A percentile compares a stretch with the other conserved stretches of the same genome.
Evolutionary conservation across 2,113 vertebrate genomes (phyloP).

Genomic region (Geococcyx californianus): DNA sequence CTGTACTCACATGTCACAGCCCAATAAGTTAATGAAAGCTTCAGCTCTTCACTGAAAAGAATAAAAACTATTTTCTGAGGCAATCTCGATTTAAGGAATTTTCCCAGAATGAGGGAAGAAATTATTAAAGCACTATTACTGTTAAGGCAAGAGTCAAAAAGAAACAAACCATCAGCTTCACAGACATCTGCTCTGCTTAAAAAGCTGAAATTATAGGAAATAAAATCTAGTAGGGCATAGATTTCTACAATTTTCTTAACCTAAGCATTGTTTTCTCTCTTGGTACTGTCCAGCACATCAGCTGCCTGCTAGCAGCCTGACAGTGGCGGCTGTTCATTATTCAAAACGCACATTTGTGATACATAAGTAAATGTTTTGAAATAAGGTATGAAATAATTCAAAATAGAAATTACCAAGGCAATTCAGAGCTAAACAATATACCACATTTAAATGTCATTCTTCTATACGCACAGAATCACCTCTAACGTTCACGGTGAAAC

Average conservation of each 20-base stretch:
- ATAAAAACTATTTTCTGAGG: not conserved
- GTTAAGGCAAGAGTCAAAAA: not conserved
- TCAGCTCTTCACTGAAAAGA: not conserved
- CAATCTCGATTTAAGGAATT: not conserved
- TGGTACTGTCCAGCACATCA: not conserved
- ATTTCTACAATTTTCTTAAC: not conserved
- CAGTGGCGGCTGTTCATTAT: not conserved
- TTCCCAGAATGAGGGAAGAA: not conserved
- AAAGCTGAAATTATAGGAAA: not conserved
- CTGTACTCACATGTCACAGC: not conserved
- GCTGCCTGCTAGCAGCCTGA: not conserved
- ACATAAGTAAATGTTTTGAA: not conserved
- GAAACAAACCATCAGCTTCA: not conserved
- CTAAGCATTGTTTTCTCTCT: not conserved
- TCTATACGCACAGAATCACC: not conserved
- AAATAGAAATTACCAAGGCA: constrained; percentile 10
- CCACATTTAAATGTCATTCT: constrained; percentile 2
- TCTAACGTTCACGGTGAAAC: not conserved
- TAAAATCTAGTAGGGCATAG: not conserved
- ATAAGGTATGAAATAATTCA: not conserved
- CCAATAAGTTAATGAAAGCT: not conserved
- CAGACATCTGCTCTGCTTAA: not conserved
- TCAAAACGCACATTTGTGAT: not conserved
- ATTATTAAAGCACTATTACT: not conserved
- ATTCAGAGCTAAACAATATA: not conserved